A percentile compares a stretch with the other conserved stretches of the same genome.
Conservation (phyloP, 2,113 vertebrate species). For the Spea bombifrons region DNA sequence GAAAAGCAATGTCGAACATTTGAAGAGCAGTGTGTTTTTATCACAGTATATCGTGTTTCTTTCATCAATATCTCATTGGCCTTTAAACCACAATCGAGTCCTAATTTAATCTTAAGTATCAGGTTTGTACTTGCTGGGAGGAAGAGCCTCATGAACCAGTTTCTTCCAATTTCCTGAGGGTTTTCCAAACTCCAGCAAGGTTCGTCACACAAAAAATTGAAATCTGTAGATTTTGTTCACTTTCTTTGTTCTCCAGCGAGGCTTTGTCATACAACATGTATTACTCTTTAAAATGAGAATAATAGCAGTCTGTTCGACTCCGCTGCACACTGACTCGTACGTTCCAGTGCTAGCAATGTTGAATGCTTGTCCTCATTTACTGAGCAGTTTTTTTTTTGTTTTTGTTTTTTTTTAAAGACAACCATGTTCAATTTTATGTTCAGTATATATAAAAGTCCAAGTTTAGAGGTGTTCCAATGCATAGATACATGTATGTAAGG, state of each 20-base stretch:
- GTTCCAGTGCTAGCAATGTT: constrained; percentile 6
- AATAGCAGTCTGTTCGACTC: constrained; percentile 36
- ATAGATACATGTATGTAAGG: too few species aligned
- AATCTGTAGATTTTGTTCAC: constrained; percentile 31
- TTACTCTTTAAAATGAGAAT: constrained; percentile 40
- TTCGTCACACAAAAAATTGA: constrained; percentile 23
- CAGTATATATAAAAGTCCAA: too few species aligned
- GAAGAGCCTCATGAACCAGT: background rate
- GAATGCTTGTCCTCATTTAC: constrained; percentile 11
- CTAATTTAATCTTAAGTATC: constrained; percentile 7
- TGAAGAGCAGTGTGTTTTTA: background rate
- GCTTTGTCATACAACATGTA: constrained; percentile 31
- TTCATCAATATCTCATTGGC: background rate
- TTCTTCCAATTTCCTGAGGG: background rate
- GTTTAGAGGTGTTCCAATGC: too few species aligned
- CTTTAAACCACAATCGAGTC: background rate
- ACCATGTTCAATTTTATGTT: too few species aligned
- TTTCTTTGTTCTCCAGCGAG: constrained; percentile 18
- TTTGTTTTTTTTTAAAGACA: background rate
- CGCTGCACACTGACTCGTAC: constrained; percentile 22
- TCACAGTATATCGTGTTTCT: background rate
- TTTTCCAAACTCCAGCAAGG: constrained; percentile 21
- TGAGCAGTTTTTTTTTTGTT: background rate
- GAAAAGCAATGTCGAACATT: too few species aligned
- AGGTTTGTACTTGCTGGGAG: background rate